These are phyloP conservation scores for Acanthoscelides obtectus DNA, from an alignment of 2,888 invertebrate genomes.

Conservation along the genomic window DNA sequence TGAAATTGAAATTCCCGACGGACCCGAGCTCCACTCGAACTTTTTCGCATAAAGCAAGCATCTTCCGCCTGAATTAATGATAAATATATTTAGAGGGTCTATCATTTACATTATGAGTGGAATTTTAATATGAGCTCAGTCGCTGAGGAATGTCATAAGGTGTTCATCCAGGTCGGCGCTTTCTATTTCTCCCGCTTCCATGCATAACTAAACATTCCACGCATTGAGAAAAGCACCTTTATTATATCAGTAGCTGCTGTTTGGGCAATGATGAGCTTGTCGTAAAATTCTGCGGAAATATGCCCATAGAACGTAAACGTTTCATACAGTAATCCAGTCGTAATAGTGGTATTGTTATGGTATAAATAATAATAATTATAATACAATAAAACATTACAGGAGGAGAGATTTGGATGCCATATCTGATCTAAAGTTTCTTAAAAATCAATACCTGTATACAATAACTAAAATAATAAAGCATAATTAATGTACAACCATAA, in stretches of 20 bases:
- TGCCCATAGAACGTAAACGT: neutral
- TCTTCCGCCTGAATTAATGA: neutral
- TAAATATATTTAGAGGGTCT: neutral
- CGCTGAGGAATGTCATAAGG: neutral
- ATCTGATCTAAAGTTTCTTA: too few relatives aligned
- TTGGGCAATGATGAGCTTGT: neutral
- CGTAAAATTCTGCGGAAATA: neutral
- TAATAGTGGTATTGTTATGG: too few relatives aligned
- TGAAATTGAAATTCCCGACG: neutral
- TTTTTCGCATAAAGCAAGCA: neutral
- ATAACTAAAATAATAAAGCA: too few relatives aligned
- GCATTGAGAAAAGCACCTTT: neutral
- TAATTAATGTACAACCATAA: too few relatives aligned
- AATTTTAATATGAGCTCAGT: neutral
- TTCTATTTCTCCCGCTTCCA: neutral
- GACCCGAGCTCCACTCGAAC: neutral
- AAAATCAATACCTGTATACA: too few relatives aligned
- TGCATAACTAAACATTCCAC: neutral
- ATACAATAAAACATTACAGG: too few relatives aligned
- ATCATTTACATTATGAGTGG: neutral
- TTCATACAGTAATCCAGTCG: too few relatives aligned
- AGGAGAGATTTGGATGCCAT: too few relatives aligned
- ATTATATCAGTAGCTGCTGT: neutral
- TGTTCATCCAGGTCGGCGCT: neutral
- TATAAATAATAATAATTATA: too few relatives aligned